A percentile compares a stretch with the other conserved stretches of the same genome.
These are phyloP conservation scores for Rhagium mordax DNA, from an alignment of 2,888 invertebrate genomes.

Conservation along the genomic window DNA sequence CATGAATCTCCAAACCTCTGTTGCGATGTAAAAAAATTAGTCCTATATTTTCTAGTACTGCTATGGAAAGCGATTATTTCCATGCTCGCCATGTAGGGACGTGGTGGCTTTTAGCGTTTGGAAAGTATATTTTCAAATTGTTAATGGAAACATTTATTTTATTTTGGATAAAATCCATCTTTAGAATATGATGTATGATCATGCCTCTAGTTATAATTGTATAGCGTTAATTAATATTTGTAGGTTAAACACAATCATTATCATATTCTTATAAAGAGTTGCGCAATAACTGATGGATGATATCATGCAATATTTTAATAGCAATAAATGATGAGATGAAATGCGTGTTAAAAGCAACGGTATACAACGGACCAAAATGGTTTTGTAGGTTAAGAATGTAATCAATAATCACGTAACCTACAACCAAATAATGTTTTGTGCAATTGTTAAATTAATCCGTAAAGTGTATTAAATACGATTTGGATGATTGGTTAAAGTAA, in stretches of 20 bases:
- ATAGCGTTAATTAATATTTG: conserved; percentile 1
- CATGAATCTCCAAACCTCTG: too few relatives aligned
- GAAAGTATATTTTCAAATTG: too few relatives aligned
- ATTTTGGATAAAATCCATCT: too few relatives aligned
- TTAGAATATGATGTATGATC: too few relatives aligned
- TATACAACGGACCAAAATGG: conserved; percentile 36
- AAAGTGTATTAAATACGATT: conserved; percentile 9
- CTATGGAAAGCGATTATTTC: too few relatives aligned
- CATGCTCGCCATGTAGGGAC: too few relatives aligned
- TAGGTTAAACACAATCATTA: conserved; percentile 17
- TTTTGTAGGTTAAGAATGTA: conserved; percentile 39
- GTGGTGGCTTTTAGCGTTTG: too few relatives aligned
- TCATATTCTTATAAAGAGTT: conserved; percentile 11
- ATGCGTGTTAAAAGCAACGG: conserved; percentile 31
- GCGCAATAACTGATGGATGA: conserved; percentile 19
- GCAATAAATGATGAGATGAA: conserved; percentile 18
- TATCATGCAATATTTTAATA: conserved; percentile 32
- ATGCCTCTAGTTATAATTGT: not conserved
- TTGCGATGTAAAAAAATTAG: too few relatives aligned
- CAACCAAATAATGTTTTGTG: conserved; percentile 26
- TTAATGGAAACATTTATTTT: too few relatives aligned
- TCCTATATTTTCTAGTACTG: too few relatives aligned
- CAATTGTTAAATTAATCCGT: conserved; percentile 25
- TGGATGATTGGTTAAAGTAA: conserved; percentile 17
- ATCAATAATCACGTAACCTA: conserved; percentile 27